Percentiles rank a stretch among this genome's conserved stretches.
Evolutionary conservation across 2,888 invertebrate genomes (phyloP).

Genomic region (Chymomyza caudatula): DNA sequence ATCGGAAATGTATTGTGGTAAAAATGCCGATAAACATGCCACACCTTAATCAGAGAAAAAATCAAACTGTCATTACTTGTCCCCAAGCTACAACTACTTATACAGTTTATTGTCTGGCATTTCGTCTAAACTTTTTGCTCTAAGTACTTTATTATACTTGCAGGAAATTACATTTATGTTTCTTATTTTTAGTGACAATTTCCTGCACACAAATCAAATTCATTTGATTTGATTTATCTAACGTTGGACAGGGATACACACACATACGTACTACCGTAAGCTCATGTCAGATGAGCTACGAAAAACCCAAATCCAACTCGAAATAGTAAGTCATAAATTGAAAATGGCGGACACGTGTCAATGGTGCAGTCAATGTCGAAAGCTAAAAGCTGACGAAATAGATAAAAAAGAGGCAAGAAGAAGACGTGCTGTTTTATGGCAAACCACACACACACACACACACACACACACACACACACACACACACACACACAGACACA

Average conservation of each 20-base stretch:
- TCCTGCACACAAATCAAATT: conserved; percentile 27
- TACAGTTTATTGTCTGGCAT: neutral
- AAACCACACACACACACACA: neutral
- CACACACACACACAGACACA: neutral
- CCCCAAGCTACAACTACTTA: neutral
- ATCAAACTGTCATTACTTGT: neutral
- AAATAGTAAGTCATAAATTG: conserved; percentile 57
- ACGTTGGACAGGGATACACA: conserved; percentile 26
- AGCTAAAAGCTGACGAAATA: conserved; percentile 27
- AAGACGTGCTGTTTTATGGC: neutral
- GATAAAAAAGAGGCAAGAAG: neutral
- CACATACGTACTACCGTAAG: neutral
- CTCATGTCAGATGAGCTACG: neutral
- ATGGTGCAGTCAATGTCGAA: neutral
- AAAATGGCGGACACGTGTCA: conserved; percentile 47
- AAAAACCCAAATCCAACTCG: conserved; percentile 30
- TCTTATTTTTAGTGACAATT: conserved; percentile 54
- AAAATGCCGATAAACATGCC: neutral
- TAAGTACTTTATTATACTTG: conserved; percentile 17
- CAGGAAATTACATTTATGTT: conserved; percentile 51
- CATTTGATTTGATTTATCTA: conserved; percentile 58
- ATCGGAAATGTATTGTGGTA: conserved; percentile 29
- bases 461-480: neutral
- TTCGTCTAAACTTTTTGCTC: neutral
- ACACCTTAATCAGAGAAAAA: neutral